Evolutionary conservation across 1,140 invertebrate species (phyloP).

Genomic region (Macrocentrus cingulum): DNA sequence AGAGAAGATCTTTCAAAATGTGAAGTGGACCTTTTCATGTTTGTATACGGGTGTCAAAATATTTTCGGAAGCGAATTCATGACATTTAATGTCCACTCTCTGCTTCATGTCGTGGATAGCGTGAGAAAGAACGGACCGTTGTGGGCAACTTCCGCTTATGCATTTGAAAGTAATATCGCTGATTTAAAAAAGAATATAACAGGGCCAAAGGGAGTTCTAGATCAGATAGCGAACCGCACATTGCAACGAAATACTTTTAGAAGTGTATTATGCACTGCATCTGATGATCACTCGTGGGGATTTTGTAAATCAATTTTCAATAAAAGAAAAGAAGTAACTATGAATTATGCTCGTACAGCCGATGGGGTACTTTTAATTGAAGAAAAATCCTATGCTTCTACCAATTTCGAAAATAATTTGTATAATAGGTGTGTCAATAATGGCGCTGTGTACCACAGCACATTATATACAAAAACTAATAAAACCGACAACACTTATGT

Average conservation of each 20-base stretch:
- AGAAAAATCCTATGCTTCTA: no score
- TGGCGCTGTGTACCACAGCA: no score
- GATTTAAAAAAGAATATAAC: constrained; percentile 24
- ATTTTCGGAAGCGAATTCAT: constrained; percentile 17
- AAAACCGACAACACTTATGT: no score
- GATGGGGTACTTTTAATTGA: no score
- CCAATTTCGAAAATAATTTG: no score
- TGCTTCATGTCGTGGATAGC: constrained; percentile 18
- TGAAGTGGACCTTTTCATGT: constrained; percentile 13
- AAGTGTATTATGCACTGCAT: no score
- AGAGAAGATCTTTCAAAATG: constrained; percentile 15
- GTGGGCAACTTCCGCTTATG: constrained; percentile 25
- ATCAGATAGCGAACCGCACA: constrained; percentile 22
- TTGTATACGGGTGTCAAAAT: constrained; percentile 23
- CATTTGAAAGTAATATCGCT: constrained; percentile 25
- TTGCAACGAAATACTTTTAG: constrained; percentile 13
- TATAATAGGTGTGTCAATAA: no score
- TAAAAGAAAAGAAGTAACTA: no score
- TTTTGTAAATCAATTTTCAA: no score
- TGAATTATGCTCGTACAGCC: no score
- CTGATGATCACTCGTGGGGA: no score
- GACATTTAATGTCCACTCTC: constrained; percentile 27
- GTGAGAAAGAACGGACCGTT: constrained; percentile 26
- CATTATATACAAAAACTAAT: no score
- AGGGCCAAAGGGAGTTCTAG: constrained; percentile 19